phyloP scores from a whole-genome alignment of 2,888 invertebrate species.

The Leucophenga maculata region DNA sequence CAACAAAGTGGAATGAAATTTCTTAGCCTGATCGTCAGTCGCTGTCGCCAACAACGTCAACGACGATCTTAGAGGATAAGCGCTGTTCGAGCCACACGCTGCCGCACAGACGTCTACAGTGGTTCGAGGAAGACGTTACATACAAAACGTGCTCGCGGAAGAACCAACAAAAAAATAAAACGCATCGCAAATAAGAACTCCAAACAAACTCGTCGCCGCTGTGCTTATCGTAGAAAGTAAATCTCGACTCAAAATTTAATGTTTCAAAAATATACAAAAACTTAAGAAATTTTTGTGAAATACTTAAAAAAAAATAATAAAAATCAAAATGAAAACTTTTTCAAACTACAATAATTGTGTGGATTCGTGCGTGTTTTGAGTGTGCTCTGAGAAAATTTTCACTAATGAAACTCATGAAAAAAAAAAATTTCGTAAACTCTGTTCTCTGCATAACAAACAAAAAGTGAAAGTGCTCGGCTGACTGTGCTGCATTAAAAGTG shows the following conservation, averaged over 20 bases:
- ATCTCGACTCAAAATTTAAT: conserved; percentile 4
- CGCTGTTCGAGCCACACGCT: conserved; percentile 66
- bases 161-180: conserved; percentile 51
- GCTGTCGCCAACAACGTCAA: not conserved
- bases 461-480: conserved; percentile 60
- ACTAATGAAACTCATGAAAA: conserved; percentile 27
- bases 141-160: conserved; percentile 61
- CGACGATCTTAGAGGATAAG: conserved; percentile 67
- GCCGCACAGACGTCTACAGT: conserved; percentile 69
- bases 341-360: not conserved
- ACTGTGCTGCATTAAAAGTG: conserved; percentile 46
- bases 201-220: conserved; percentile 5
- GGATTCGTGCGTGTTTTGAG: not conserved
- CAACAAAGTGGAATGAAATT: conserved; percentile 64
- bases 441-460: conserved; percentile 59
- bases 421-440: conserved; percentile 43
- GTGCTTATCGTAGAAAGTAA: not conserved
- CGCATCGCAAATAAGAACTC: conserved; percentile 19
- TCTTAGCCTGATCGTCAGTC: conserved; percentile 47
- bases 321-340: conserved; percentile 17
- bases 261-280: conserved; percentile 17
- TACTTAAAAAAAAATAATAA: conserved; percentile 33
- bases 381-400: conserved; percentile 48
- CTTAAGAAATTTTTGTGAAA: conserved; percentile 21
- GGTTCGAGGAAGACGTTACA: conserved; percentile 69